Conservation (phyloP, 2,113 vertebrate genomes). For the Rhabdomys dilectus region DNA sequence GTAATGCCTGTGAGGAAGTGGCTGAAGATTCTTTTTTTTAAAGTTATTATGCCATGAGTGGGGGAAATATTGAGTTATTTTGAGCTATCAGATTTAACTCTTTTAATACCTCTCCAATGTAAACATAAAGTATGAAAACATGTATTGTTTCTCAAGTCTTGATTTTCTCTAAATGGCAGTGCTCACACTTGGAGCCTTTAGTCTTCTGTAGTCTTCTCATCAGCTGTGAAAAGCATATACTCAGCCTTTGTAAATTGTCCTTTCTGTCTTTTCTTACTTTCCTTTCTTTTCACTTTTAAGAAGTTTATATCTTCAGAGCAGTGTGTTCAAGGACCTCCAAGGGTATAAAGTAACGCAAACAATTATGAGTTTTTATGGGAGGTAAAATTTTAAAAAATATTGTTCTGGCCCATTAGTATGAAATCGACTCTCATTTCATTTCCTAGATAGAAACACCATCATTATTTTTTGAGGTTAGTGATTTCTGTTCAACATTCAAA, state of each 20-base stretch:
- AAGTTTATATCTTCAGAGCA: background rate
- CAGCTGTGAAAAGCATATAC: background rate
- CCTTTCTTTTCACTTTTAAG: background rate
- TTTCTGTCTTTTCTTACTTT: background rate
- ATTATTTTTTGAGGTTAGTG: background rate
- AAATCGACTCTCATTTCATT: background rate
- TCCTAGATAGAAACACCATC: background rate
- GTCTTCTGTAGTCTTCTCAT: rapidly evolving
- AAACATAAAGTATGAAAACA: constrained; percentile 3
- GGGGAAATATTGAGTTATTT: background rate
- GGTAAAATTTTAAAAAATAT: background rate
- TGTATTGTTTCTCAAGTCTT: background rate
- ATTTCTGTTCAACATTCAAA: background rate
- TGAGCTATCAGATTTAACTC: background rate
- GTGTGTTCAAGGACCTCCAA: background rate
- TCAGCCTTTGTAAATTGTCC: background rate
- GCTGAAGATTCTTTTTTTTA: constrained; percentile 43
- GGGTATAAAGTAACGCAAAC: background rate
- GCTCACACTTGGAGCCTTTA: background rate
- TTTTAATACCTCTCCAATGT: background rate
- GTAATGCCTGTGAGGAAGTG: constrained; percentile 41
- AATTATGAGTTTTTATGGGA: background rate
- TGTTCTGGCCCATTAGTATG: too few species aligned
- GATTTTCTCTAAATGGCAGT: background rate
- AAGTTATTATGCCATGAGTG: background rate